Conservation (phyloP, 2,888 invertebrate genomes). For the Drosophila diplacantha region DNA sequence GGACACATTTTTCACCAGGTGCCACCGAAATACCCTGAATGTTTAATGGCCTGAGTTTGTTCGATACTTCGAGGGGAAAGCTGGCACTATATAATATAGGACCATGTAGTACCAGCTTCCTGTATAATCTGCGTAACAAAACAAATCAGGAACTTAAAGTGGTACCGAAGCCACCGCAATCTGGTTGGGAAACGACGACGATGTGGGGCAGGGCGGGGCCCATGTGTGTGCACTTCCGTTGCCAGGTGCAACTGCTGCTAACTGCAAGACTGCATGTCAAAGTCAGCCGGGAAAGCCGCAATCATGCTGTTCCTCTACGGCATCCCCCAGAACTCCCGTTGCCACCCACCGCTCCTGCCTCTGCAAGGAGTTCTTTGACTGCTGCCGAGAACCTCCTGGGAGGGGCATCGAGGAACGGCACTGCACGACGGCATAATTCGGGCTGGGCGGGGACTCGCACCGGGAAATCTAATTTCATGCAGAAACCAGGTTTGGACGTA, state of each 20-base stretch:
- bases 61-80: not conserved
- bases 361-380: conserved; percentile 6
- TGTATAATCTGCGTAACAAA: not conserved
- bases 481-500: not conserved
- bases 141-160: conserved; percentile 14
- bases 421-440: not conserved
- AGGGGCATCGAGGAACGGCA: not conserved
- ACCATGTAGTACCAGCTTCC: not conserved
- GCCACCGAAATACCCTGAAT: conserved; percentile 1
- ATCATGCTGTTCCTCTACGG: conserved; percentile 45
- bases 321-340: not conserved
- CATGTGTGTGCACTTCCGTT: conserved; percentile 38
- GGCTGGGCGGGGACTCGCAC: not conserved
- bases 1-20: conserved; percentile 6
- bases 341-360: not conserved
- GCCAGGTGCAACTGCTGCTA: conserved; percentile 38
- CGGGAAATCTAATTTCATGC: conserved; percentile 8
- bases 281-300: conserved; percentile 51
- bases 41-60: not conserved
- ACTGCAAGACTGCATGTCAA: conserved; percentile 42
- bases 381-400: not conserved
- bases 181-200: not conserved
- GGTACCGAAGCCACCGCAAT: conserved; percentile 10
- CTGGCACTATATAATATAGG: not conserved
- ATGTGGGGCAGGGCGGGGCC: not conserved